A percentile compares a stretch with the other conserved stretches of the same genome.
These are phyloP conservation scores for Seriola quinqueradiata DNA, from an alignment of 2,113 vertebrate species.

Conservation along the genomic window DNA sequence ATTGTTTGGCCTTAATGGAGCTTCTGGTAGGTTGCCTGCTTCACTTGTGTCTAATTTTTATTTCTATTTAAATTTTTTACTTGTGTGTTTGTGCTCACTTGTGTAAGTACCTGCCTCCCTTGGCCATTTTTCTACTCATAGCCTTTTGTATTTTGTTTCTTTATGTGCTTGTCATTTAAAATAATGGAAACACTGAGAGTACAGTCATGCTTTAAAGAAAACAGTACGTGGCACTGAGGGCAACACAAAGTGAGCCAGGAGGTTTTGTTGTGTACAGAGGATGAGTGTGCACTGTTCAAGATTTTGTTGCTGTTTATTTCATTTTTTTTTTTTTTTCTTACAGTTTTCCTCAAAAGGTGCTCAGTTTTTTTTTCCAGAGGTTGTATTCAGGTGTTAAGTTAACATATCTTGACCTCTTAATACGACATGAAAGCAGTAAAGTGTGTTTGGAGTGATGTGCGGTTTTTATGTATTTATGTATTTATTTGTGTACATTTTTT, in stretches of 20 bases:
- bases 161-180: conserved; percentile 45
- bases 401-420: conserved; percentile 59
- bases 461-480: background rate
- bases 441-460: conserved; percentile 6
- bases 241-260: conserved; percentile 31
- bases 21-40: conserved; percentile 70
- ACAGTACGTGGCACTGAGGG: conserved; percentile 39
- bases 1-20: conserved; percentile 68
- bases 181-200: conserved; percentile 43
- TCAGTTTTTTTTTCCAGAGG: conserved; percentile 63
- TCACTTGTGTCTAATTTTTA: conserved; percentile 51
- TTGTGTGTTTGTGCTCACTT: conserved; percentile 10
- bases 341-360: conserved; percentile 69
- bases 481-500: conserved; percentile 2
- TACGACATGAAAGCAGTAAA: conserved; percentile 31
- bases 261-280: conserved; percentile 5
- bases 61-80: background rate
- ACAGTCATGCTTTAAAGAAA: conserved; percentile 26
- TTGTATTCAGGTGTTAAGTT: conserved; percentile 49
- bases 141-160: conserved; percentile 58
- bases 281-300: background rate
- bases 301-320: background rate
- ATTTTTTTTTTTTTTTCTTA: background rate
- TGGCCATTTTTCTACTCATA: conserved; percentile 55
- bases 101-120: conserved; percentile 59